These are phyloP conservation scores for Amphilophus citrinellus DNA, from an alignment of 2,113 vertebrate genomes.

Conservation along the genomic window DNA sequence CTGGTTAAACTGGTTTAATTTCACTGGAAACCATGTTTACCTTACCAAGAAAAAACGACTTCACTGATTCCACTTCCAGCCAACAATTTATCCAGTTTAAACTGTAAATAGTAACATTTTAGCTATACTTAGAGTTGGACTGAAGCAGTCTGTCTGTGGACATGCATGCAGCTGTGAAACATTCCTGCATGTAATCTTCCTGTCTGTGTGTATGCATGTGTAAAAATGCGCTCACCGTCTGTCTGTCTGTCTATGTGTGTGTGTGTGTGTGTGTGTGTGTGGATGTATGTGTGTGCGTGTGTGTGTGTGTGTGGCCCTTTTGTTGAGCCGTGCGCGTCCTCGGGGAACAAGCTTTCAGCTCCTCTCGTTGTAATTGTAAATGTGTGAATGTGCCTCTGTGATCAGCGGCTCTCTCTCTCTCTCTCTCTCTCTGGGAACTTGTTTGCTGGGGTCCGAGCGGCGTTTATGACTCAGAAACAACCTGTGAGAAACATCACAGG, in stretches of 20 bases:
- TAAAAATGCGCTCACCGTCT: constrained; percentile 17
- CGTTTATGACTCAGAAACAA: constrained; percentile 57
- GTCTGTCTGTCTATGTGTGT: constrained; percentile 1
- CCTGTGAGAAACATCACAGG: constrained; percentile 74
- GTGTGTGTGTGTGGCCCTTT: constrained; percentile 55
- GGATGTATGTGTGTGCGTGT: constrained; percentile 19
- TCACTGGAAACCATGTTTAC: neutral
- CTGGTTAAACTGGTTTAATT: neutral
- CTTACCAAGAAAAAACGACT: neutral
- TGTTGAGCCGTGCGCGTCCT: constrained; percentile 52
- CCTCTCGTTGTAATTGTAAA: constrained; percentile 53
- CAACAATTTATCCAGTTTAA: neutral
- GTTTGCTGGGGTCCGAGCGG: constrained; percentile 15
- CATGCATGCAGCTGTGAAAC: neutral
- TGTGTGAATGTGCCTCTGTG: constrained; percentile 66
- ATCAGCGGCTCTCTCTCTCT: constrained; percentile 43
- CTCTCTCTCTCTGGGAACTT: constrained; percentile 40
- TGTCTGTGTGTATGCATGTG: constrained; percentile 22
- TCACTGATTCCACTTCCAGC: neutral
- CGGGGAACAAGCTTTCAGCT: constrained; percentile 54
- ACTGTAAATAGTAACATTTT: no score
- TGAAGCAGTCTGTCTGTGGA: neutral
- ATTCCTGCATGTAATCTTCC: constrained; percentile 1
- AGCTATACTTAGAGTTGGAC: no score
- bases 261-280: constrained; percentile 27